phyloP scores from a whole-genome alignment of 2,888 invertebrate species.

The Proisotoma minuta region DNA sequence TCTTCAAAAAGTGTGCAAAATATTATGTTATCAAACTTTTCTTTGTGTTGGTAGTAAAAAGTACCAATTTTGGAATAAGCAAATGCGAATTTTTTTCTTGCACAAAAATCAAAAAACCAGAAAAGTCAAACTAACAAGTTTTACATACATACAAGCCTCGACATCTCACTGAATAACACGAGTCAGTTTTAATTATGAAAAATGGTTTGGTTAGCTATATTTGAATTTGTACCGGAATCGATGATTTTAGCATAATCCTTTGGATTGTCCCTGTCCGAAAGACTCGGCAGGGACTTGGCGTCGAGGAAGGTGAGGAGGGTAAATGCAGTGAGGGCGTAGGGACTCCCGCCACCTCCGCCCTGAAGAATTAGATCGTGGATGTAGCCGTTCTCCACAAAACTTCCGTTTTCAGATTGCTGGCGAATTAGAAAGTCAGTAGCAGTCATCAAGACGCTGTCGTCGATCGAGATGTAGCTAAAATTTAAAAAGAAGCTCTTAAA shows the following conservation, averaged over 20 bases:
- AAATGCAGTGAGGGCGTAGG: slow-evolving; percentile 27
- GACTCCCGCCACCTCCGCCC: neutral
- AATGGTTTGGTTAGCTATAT: neutral
- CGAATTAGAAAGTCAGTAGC: slow-evolving; percentile 73
- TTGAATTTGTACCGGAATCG: neutral
- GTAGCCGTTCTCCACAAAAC: slow-evolving; percentile 59
- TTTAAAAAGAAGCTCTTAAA: too few relatives aligned
- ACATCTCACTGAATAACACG: too few relatives aligned
- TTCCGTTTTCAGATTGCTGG: slow-evolving; percentile 68
- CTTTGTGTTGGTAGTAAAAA: too few relatives aligned
- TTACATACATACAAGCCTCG: too few relatives aligned
- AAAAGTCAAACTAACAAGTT: too few relatives aligned
- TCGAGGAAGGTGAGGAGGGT: slow-evolving; percentile 19
- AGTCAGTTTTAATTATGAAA: too few relatives aligned
- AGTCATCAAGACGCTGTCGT: slow-evolving; percentile 59
- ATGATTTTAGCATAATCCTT: neutral
- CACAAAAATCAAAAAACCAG: too few relatives aligned
- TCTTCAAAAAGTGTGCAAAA: too few relatives aligned
- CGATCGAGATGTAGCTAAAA: slow-evolving; percentile 63
- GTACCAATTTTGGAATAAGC: too few relatives aligned
- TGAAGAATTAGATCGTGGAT: slow-evolving; percentile 63
- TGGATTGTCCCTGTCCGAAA: neutral
- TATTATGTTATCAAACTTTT: too few relatives aligned
- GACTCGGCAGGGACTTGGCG: neutral
- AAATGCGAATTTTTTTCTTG: too few relatives aligned